Conservation (phyloP, 23 tunicate species). For the Trididemnum nubilum region DNA sequence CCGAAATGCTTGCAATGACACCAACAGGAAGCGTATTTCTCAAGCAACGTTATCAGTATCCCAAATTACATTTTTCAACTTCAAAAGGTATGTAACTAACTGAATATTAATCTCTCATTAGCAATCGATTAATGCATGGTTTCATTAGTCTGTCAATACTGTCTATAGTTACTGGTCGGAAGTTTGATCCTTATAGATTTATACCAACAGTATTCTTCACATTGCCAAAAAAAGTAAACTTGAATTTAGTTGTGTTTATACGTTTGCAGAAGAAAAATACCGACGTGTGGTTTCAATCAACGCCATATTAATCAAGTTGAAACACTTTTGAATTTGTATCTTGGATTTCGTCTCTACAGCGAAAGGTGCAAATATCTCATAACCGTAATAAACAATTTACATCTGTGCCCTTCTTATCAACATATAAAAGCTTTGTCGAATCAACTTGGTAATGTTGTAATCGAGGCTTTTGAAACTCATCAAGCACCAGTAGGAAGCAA, state of each 20-base stretch:
- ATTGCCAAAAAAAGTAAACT: too few species aligned
- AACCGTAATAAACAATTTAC: background rate
- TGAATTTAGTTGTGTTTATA: too few species aligned
- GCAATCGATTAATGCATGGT: too few species aligned
- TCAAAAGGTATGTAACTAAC: too few species aligned
- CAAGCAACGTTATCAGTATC: background rate
- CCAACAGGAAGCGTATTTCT: too few species aligned
- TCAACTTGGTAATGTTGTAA: background rate
- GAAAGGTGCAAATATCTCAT: background rate
- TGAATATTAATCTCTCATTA: too few species aligned
- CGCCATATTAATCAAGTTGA: background rate
- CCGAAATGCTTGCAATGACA: too few species aligned
- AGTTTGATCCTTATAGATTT: too few species aligned
- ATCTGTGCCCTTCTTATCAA: background rate
- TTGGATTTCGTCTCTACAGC: background rate
- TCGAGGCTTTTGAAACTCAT: slow-evolving; percentile 7
- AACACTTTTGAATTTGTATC: background rate
- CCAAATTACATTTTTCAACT: slow-evolving; percentile 1
- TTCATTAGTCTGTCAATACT: too few species aligned
- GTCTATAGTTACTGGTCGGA: too few species aligned
- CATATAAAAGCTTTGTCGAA: background rate
- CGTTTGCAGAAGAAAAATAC: background rate
- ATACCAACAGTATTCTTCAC: too few species aligned
- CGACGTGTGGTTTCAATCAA: background rate
- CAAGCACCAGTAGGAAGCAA: background rate